phyloP scores from a whole-genome alignment of 2,113 vertebrate species.

The Phyllostomus discolor region DNA sequence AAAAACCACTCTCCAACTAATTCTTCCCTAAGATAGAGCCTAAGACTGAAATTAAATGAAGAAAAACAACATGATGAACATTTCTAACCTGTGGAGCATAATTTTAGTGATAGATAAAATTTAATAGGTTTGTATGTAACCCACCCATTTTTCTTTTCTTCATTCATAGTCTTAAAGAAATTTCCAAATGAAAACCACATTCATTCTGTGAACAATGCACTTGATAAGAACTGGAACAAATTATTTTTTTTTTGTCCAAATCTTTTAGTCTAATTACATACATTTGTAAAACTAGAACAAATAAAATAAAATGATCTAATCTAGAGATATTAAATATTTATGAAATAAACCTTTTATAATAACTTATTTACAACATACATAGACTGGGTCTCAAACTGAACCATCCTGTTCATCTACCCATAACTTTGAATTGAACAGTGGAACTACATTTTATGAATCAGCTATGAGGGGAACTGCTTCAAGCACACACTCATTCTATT shows the following conservation, averaged over 20 bases:
- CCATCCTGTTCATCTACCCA: background rate
- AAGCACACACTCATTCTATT: background rate
- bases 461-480: background rate
- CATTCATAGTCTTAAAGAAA: background rate
- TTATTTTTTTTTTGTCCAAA: background rate
- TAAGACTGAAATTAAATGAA: background rate
- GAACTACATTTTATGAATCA: background rate
- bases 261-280: background rate
- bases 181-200: background rate
- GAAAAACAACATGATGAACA: background rate
- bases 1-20: background rate
- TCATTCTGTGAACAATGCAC: background rate
- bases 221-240: background rate
- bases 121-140: background rate
- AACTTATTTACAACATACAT: background rate
- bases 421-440: background rate
- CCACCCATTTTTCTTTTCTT: background rate
- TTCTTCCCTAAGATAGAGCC: background rate
- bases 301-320: background rate
- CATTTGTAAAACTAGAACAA: background rate
- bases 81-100: background rate
- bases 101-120: conserved; percentile 8
- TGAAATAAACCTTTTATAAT: background rate
- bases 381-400: background rate
- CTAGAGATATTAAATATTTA: background rate